Evolutionary conservation across 2,113 vertebrate species (phyloP), one percentile per base, ranked within the genome.

Genomic region (Dicerorhinus sumatrensis): DNA sequence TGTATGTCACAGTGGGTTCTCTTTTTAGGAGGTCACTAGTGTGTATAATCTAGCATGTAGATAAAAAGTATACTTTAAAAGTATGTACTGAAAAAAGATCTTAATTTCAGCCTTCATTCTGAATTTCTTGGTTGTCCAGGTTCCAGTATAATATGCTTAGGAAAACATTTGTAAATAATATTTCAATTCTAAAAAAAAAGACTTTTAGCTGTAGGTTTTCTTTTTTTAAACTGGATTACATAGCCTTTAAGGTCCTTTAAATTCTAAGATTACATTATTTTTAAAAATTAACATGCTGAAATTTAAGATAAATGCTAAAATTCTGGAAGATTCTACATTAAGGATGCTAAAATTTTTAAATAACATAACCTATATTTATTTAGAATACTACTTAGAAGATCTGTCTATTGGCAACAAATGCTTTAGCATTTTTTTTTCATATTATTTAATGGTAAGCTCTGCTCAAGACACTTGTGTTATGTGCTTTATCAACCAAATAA

Each of bases 401-500:
- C 14, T 96, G 46, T 14, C 25, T 70, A 60, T 17, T 81, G 31
- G 36, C 33, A 96, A 93, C 33, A 96, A 93, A 77, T 48, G 33
- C 11, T 94, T 69, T 96, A 97, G 36, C 85, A 89, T 73, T 87
- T 87, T 93, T 46, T 94, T 73, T 56, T 65, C 73, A 94, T 98
- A 96, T 70, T 84, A 91, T 93, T 96, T 96, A 96, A 89, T 39
- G 91, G 97, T 82, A 73, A 97, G 85, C 48, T 83, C 96, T 96
- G 92, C 73, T 97, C 91, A 91, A 98, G 89, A 95, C 79, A 98
- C 87, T 96, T 97, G 91, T 97, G 97, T 72, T 96, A 97, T 97
- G 70, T 87, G 96, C 94, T 99, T 98, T 98, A 98, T 98, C 98
- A 99, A 98, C 91, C 94, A 97, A 98, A 98, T 98, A 99, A 99